Evolutionary conservation across 2,888 invertebrate genomes (phyloP).

Genomic region (Acrobasis suavella): DNA sequence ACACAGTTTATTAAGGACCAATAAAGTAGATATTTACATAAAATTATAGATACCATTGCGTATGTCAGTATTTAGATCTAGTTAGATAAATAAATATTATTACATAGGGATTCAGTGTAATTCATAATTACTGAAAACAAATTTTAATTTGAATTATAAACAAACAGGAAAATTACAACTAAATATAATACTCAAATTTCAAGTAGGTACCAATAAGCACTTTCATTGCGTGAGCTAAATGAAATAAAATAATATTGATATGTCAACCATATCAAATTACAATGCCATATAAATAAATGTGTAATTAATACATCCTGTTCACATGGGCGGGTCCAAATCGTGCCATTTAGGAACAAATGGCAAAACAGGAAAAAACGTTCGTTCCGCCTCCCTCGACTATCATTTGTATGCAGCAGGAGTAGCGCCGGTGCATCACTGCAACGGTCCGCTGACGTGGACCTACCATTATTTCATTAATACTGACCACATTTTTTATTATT

Average conservation of each 20-base stretch:
- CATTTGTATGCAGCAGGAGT: slow-evolving; percentile 56
- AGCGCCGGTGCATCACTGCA: slow-evolving; percentile 41
- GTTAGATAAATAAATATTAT: no score
- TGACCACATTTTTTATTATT: slow-evolving; percentile 19
- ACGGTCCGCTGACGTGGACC: slow-evolving; percentile 57
- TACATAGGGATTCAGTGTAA: no score
- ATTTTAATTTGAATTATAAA: no score
- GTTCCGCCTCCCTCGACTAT: slow-evolving; percentile 45
- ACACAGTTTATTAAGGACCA: no score
- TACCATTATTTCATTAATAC: slow-evolving; percentile 22
- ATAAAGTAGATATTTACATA: no score
- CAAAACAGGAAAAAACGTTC: slow-evolving; percentile 46
- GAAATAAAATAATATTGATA: not conserved
- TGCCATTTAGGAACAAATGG: slow-evolving; percentile 57
- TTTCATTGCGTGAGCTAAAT: slow-evolving; percentile 10
- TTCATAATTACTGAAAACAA: no score
- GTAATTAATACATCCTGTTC: slow-evolving; percentile 15
- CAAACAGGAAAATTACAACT: no score
- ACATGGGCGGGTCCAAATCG: slow-evolving; percentile 49
- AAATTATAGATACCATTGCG: no score
- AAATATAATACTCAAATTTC: not conserved
- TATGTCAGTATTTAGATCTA: no score
- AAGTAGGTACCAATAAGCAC: not conserved
- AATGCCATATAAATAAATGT: not conserved
- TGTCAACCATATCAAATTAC: not conserved